phyloP scores from a whole-genome alignment of 2,113 vertebrate genomes.

The Daphoenositta chrysoptera region DNA sequence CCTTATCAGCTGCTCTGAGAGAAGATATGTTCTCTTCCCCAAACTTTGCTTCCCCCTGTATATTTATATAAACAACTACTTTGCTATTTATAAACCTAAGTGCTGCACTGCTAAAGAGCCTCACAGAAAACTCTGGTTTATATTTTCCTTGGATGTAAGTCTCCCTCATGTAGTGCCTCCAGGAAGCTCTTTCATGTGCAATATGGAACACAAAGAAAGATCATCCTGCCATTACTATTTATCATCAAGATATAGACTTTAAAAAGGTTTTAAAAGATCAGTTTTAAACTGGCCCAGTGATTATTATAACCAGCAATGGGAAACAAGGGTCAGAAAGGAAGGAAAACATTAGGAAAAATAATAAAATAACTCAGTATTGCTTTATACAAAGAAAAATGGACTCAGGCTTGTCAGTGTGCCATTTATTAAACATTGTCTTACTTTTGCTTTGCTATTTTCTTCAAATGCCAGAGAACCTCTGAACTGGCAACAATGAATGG shows the following conservation, averaged over 20 bases:
- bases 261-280: not conserved
- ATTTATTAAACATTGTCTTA: slow-evolving; percentile 40
- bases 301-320: not conserved
- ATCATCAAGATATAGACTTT: not conserved
- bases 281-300: not conserved
- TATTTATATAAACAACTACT: not conserved
- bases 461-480: slow-evolving; percentile 27
- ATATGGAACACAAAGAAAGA: not conserved
- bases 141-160: slow-evolving; percentile 2
- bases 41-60: not conserved
- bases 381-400: not conserved
- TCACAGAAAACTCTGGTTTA: not conserved
- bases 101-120: not conserved
- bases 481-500: not conserved
- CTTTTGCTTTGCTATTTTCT: slow-evolving; percentile 33
- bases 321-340: slow-evolving; percentile 6
- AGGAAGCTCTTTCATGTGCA: slow-evolving; percentile 18
- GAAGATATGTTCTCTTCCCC: not conserved
- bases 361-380: not conserved
- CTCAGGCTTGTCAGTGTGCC: not conserved
- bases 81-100: not conserved
- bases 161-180: not conserved
- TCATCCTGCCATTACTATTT: not conserved
- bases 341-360: slow-evolving; percentile 15
- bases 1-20: not conserved